These are phyloP conservation scores for Drymonia ruficornis DNA, from an alignment of 2,888 invertebrate genomes.

Conservation along the genomic window DNA sequence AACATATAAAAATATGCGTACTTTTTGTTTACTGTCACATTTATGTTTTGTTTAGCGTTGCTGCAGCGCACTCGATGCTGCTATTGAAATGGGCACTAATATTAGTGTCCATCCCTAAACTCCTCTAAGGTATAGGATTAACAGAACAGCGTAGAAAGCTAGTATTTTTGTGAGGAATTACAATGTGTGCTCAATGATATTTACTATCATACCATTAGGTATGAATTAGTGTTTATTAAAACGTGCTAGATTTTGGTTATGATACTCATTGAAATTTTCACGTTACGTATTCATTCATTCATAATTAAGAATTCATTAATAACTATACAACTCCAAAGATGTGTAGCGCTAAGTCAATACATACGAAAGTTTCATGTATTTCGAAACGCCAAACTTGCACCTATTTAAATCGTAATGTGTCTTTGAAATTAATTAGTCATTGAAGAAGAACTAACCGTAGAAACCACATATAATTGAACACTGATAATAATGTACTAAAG, in stretches of 20 bases:
- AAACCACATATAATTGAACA: not conserved
- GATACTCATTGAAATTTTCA: not conserved
- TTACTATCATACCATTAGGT: no score
- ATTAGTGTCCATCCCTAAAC: conserved; percentile 39
- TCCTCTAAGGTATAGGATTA: conserved; percentile 39
- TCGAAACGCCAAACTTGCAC: no score
- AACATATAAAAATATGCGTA: not conserved
- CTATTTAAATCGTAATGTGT: not conserved
- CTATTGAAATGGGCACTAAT: conserved; percentile 56
- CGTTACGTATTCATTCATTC: no score
- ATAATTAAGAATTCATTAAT: not conserved
- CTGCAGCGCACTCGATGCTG: conserved; percentile 57
- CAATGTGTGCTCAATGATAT: not conserved
- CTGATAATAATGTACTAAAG: no score
- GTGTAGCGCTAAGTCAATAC: not conserved
- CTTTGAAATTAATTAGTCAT: not conserved
- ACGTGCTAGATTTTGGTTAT: not conserved
- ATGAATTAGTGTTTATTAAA: not conserved
- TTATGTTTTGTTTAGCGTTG: conserved; percentile 61
- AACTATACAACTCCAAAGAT: not conserved
- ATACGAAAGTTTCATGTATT: not conserved
- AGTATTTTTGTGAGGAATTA: not conserved
- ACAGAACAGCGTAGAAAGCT: conserved; percentile 3
- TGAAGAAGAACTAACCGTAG: not conserved
- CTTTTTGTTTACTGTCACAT: conserved; percentile 6